Base-by-base conservation (phyloP, 2,113 vertebrate genomes). In the Pachypanchax playfairii region DNA sequence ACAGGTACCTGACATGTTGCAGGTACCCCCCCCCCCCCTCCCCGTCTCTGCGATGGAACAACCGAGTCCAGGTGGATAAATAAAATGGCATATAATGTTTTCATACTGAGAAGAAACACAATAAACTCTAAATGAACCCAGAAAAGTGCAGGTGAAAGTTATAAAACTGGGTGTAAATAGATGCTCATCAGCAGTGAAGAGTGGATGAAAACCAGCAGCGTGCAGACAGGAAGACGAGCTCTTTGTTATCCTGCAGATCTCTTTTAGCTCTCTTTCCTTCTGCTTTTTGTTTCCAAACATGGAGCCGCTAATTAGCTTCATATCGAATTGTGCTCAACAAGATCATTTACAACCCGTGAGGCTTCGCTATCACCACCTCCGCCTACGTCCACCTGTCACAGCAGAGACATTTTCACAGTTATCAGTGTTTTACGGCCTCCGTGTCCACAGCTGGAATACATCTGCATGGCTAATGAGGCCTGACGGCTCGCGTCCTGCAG, bases 401-500 rank as follows among this genome's bases (percentile, higher is more conserved):
- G 73, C 46, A 21, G 13, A 52, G n/a, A 42, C 58, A 3, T 29
- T 29, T 56, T 39, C 63, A 25, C 51, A 3, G 36, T 54, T 53
- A 15, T 33, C 44, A 17, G 42, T 63, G 57, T 52, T 51, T 51
- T 31, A 38, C 11, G 54, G n/a, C 38, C 54, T 29, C 52, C 22
- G 52, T 12, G 14, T 59, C 63, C 52, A 6, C 42, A 2, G 22
- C 66, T 77, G 58, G 65, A 77, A 67, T 43, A 59, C 20, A 71
- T 78, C 66, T 60, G 66, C 70, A 59, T 59, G 70, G 35, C 39
- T 78, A 65, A 79, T n/a, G 35, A 78, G 70, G 52, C 79, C 59
- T 26, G 44, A 25, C 41, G 50, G 22, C 50, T 29, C 2, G 0
- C 25, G 61, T 70, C 59, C 69, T 70, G 68, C 41, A 10, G 68